These are phyloP conservation scores for Siderastrea siderea DNA, from an alignment of 92 coral and sea anemone species.

Conservation along the genomic window DNA sequence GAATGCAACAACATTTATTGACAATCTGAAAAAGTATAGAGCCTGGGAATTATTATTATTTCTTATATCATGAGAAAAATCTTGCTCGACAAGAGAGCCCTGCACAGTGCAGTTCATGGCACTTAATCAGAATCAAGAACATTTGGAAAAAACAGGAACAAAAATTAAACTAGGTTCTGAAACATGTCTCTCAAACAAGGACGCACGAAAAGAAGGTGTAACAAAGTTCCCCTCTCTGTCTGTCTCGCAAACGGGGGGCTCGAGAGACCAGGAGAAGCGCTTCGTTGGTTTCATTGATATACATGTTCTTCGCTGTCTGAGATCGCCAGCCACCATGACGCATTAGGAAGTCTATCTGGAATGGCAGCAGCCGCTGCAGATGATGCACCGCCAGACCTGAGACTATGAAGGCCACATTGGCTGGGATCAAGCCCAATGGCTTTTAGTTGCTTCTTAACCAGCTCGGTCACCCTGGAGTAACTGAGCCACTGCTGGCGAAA, in stretches of 20 bases:
- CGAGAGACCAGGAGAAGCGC: conserved; percentile 26
- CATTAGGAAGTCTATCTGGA: conserved; percentile 24
- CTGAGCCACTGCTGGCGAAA: conserved; percentile 38
- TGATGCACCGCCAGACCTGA: conserved; percentile 27
- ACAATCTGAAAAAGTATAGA: not conserved
- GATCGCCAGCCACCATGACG: conserved; percentile 46
- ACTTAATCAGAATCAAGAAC: not conserved
- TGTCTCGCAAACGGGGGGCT: not conserved
- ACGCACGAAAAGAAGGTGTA: not conserved
- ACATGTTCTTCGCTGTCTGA: conserved; percentile 35
- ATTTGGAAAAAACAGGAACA: not conserved
- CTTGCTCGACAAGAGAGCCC: no score
- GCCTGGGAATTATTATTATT: not conserved
- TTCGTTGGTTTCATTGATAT: conserved; percentile 31
- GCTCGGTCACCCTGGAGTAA: conserved; percentile 45
- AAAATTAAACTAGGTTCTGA: not conserved
- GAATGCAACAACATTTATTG: not conserved
- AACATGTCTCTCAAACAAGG: no score
- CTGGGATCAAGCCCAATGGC: conserved; percentile 36
- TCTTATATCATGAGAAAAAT: no score
- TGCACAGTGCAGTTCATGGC: not conserved
- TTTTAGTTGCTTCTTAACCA: conserved; percentile 44
- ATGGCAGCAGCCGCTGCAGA: conserved; percentile 43
- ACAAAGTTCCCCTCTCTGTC: not conserved
- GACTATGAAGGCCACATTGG: conserved; percentile 50